Evolutionary conservation across 2,113 vertebrate genomes (phyloP).

Genomic region (Clarias macrocephalus): DNA sequence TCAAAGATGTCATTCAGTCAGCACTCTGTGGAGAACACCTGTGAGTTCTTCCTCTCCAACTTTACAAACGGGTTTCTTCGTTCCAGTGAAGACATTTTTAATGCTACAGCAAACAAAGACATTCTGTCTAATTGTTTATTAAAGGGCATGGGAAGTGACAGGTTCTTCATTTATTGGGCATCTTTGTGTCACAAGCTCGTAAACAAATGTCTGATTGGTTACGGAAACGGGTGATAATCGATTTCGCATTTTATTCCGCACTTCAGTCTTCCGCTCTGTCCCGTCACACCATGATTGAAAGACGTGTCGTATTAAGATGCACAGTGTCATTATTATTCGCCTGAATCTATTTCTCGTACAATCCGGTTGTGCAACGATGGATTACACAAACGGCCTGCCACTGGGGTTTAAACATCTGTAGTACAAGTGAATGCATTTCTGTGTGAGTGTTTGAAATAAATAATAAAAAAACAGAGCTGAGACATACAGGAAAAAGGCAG

Average conservation of each 20-base stretch:
- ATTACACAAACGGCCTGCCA: neutral
- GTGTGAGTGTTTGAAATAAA: neutral
- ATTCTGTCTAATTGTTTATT: too few relatives aligned
- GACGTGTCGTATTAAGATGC: neutral
- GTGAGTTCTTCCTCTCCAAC: neutral
- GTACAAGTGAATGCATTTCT: neutral
- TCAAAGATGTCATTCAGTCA: neutral
- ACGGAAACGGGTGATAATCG: neutral
- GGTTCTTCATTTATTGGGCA: neutral
- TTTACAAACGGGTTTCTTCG: neutral
- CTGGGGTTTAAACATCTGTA: neutral
- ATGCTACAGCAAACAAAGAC: too few relatives aligned
- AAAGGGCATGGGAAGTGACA: too few relatives aligned
- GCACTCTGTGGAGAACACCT: neutral
- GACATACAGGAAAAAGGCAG: neutral
- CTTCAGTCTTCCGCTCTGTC: neutral
- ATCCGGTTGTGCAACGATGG: neutral
- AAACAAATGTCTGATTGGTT: neutral
- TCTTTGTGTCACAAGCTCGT: neutral
- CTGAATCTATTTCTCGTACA: neutral
- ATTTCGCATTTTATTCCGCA: neutral
- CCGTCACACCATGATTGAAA: neutral
- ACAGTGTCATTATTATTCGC: neutral
- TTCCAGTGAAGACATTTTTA: neutral
- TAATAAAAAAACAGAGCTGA: too few relatives aligned